Base-by-base conservation (phyloP, 2,113 vertebrate genomes). In the Percina caprodes region DNA sequence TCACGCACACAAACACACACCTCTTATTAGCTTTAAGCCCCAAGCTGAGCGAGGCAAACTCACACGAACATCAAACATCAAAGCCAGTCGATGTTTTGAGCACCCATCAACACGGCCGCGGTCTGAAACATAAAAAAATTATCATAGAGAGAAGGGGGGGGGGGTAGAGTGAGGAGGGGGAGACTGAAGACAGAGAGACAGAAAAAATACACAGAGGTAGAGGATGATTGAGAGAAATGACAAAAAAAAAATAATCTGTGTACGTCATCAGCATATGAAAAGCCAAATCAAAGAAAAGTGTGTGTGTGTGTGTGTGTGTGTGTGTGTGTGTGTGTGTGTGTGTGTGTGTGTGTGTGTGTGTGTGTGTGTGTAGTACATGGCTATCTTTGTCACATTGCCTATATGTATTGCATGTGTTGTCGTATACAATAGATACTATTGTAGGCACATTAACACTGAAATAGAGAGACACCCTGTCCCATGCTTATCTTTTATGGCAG, bases 11-110 rank as follows among this genome's bases (percentile, higher is more conserved):
- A 45, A 35, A 33, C 66, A 55, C 48, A 61, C 15, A 49, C 48
- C 26, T 80, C 59, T 65, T 77, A 80, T 81, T 83, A 80, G 72
- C 55, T 84, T 74, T 70, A 79, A 86, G 87, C 77, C 69, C 39
- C 63, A 30, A 59, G 83, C 71, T 80, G 56, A 86, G 69, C 3
- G 33, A 87, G 60, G 80, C 83, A 69, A 89, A 84, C 85, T 80
- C 52, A 59, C 72, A 77, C 54, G 1, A 82, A 74, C 77, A 81
- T 52, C 78, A 80, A 87, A 86, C 89, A 82, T 75, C 85, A 89
- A 83, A 89, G 79, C 61, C n/a, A 11, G 59, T 45, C 3, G 23
- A 80, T 82, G 78, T 86, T 82, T 88, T 86, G 69, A 66, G 82
- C 74, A 46, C 6, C 82, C 30, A 52, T 82, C 80, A 86, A 79